These are phyloP conservation scores for Notothenia rossii DNA, from an alignment of 2,113 vertebrate species.

Conservation along the genomic window DNA sequence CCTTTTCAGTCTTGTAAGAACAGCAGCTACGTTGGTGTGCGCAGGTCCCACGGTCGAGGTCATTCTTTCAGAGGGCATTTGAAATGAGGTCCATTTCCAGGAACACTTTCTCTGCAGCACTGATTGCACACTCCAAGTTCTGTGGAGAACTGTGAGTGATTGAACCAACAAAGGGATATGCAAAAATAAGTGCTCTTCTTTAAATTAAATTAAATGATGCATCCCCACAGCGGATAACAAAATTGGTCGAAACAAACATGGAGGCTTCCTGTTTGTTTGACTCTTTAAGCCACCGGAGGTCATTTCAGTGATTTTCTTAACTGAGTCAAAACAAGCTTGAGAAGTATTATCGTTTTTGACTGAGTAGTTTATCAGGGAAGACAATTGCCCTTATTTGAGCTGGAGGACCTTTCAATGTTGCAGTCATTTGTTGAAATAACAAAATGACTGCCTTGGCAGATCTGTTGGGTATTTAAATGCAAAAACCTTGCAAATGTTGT, in stretches of 20 bases:
- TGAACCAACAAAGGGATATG: not conserved
- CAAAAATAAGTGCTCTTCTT: not conserved
- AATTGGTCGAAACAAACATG: constrained; percentile 20
- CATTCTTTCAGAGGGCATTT: constrained; percentile 28
- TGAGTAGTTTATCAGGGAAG: not conserved
- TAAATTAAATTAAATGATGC: not conserved
- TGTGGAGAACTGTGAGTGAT: not conserved
- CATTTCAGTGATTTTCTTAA: constrained; percentile 8
- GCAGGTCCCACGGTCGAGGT: constrained; percentile 31
- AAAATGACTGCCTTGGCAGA: not conserved
- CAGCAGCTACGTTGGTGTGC: constrained; percentile 22
- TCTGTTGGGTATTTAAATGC: not conserved
- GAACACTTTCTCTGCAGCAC: not conserved
- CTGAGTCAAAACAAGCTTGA: not conserved
- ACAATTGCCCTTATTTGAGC: not conserved
- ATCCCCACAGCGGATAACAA: not conserved
- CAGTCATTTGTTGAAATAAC: not conserved
- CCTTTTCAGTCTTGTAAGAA: constrained; percentile 45
- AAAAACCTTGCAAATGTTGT: not conserved
- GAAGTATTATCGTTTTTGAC: not conserved
- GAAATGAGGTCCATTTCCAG: constrained; percentile 40
- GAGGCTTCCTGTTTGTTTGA: constrained; percentile 2
- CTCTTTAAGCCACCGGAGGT: not conserved
- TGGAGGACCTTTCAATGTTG: not conserved
- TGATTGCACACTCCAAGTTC: not conserved